Conservation (phyloP, 2,888 invertebrate genomes). For the Druceiella hillmani region DNA sequence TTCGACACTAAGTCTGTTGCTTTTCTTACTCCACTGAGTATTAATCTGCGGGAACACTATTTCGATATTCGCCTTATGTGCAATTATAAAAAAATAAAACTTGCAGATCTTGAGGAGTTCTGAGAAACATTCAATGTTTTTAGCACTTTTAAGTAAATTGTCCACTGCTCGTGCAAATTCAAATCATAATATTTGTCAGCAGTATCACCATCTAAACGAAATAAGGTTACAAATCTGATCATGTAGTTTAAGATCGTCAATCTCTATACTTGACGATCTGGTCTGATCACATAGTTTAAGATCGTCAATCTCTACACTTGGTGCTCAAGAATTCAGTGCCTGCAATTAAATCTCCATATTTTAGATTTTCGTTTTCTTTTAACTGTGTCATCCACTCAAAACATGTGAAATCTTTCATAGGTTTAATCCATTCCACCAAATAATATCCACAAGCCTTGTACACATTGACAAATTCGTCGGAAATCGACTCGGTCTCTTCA, state of each 20-base stretch:
- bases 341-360: slow-evolving; percentile 14
- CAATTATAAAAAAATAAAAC: slow-evolving; percentile 10
- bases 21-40: slow-evolving; percentile 16
- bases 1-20: slow-evolving; percentile 15
- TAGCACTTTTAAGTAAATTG: slow-evolving; percentile 12
- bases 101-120: slow-evolving; percentile 9
- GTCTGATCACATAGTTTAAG: too few relatives aligned
- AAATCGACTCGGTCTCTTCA: too few relatives aligned
- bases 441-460: too few relatives aligned
- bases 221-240: slow-evolving; percentile 16
- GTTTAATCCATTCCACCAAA: slow-evolving; percentile 11
- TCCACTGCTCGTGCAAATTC: slow-evolving; percentile 15
- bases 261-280: slow-evolving; percentile 10
- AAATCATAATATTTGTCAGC: slow-evolving; percentile 11
- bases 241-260: slow-evolving; percentile 16
- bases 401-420: slow-evolving; percentile 15
- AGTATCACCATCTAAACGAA: slow-evolving; percentile 12
- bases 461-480: too few relatives aligned
- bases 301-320: too few relatives aligned
- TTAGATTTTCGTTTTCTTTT: slow-evolving; percentile 16
- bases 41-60: slow-evolving; percentile 16
- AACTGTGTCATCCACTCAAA: slow-evolving; percentile 15
- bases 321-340: slow-evolving; percentile 13
- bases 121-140: slow-evolving; percentile 10
- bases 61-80: slow-evolving; percentile 8